Evolutionary conservation across 2,797 vertebrate species (phyloP).

Genomic region (Phoeniculus purpureus): DNA sequence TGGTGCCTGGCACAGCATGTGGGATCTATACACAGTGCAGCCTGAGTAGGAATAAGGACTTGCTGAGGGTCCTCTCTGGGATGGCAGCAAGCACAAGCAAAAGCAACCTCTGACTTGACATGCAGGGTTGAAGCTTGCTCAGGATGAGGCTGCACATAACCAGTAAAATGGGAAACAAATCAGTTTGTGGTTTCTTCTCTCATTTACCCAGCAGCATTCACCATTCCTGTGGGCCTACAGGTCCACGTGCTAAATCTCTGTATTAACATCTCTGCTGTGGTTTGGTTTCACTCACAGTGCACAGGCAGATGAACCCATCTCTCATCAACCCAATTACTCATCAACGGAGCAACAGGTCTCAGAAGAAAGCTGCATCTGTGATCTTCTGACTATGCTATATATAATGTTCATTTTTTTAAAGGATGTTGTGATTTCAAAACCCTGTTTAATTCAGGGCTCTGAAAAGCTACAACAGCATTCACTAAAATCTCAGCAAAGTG

Average conservation of each 20-base stretch:
- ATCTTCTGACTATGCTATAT: background rate
- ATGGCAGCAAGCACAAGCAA: accelerated
- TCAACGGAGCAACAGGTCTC: background rate
- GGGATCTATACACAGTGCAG: background rate
- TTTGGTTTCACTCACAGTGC: background rate
- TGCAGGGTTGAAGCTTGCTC: background rate
- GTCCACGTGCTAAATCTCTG: background rate
- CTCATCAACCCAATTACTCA: background rate
- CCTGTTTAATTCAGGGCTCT: background rate
- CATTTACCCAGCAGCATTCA: accelerated
- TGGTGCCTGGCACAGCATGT: accelerated
- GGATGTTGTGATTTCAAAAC: background rate
- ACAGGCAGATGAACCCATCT: background rate
- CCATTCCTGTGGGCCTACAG: background rate
- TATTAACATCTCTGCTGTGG: background rate
- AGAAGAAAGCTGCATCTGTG: background rate
- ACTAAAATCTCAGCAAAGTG: background rate
- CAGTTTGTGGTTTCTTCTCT: background rate
- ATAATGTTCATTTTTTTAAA: background rate
- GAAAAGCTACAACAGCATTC: background rate
- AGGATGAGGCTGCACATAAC: background rate
- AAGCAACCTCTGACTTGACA: background rate
- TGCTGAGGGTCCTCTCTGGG: background rate
- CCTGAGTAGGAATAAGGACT: background rate
- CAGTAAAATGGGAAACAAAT: background rate